Evolutionary conservation across 1,140 invertebrate genomes (phyloP), one percentile per base, ranked within the genome.

Genomic region (Ips typographus): DNA sequence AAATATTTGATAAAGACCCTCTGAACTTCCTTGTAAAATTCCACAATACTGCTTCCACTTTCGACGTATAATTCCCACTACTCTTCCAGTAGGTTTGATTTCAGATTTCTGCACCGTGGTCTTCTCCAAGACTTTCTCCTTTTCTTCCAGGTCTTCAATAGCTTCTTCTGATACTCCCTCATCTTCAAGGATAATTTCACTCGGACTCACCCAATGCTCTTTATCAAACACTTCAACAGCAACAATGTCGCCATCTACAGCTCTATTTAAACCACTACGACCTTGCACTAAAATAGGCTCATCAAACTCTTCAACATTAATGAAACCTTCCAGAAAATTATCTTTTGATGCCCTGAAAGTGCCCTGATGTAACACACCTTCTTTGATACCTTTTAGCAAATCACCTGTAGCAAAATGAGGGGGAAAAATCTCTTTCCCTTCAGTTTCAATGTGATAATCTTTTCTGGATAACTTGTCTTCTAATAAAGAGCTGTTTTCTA

Each of bases 41-140:
- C 98, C 98, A 85, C 97, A 99, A 81, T 96, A 97, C 73, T 95
- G 94, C 41, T 95, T 83, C 96, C 96, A 99, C 79, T 98, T 99
- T 71, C 98, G 85, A 70, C 92, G 89, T 55, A 99, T 94, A 71
- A 99, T 97, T 22, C 95, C 96, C 56, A 99, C 95, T 69, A 99
- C 88, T 78, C 86, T 86, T 1, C 93, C 97, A 3, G 93, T 98
- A 36, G 93, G 94, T 77, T 84, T 87, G 62, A 82, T 83, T 72
- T 88, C 80, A 56, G 74, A 72, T 71, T 75, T 78, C 69, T 78
- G 81, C 58, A 73, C 71, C 65, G 78, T 81, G n/a, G 79, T 47
- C 71, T 75, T 70, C 77, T 78, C 81, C 51, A 78, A 61, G 72
- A 78, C 76, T 71, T 77, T 67, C 72, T 82, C 79, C 60, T 81